Percentiles rank a stretch among this genome's conserved stretches.
These are phyloP conservation scores for Rhinichthys osculus DNA, from an alignment of 2,797 vertebrate species.

Conservation along the genomic window DNA sequence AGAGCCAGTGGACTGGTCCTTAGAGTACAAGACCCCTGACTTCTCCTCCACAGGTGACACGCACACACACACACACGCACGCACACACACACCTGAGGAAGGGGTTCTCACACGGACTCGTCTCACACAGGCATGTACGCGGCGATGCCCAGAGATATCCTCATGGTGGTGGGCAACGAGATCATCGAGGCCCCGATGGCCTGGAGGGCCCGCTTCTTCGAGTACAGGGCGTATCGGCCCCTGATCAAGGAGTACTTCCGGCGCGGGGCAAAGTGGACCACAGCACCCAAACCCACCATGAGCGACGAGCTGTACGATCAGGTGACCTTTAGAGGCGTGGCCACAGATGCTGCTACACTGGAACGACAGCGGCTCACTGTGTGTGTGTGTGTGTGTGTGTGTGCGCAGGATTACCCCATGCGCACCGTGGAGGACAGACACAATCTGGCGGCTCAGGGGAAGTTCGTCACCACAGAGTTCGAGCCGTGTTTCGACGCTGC, in stretches of 20 bases:
- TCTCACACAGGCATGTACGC: constrained; percentile 88
- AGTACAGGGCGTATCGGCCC: constrained; percentile 93
- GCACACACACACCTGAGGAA: not conserved
- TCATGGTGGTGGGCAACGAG: constrained; percentile 95
- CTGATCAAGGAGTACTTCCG: constrained; percentile 97
- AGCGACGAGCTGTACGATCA: constrained; percentile 92
- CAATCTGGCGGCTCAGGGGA: constrained; percentile 92
- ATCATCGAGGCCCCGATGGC: constrained; percentile 99
- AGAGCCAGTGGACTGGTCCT: constrained; percentile 91
- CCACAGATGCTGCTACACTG: not conserved
- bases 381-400: not conserved
- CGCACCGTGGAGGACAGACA: constrained; percentile 94
- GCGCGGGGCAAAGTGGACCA: constrained; percentile 96
- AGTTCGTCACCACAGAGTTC: constrained; percentile 97
- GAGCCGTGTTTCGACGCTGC: constrained; percentile 99
- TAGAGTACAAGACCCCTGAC: constrained; percentile 93
- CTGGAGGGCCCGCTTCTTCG: constrained; percentile 97
- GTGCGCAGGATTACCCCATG: constrained; percentile 90
- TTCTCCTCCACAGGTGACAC: constrained; percentile 90
- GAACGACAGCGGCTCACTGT: not conserved
- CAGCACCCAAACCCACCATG: constrained; percentile 98
- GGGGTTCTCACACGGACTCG: too few relatives aligned
- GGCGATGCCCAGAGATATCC: constrained; percentile 98
- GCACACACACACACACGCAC: not conserved
- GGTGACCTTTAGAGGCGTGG: constrained; percentile 73